Base-by-base conservation (phyloP, 1,140 invertebrate species). In the Drosophila repletoides region DNA sequence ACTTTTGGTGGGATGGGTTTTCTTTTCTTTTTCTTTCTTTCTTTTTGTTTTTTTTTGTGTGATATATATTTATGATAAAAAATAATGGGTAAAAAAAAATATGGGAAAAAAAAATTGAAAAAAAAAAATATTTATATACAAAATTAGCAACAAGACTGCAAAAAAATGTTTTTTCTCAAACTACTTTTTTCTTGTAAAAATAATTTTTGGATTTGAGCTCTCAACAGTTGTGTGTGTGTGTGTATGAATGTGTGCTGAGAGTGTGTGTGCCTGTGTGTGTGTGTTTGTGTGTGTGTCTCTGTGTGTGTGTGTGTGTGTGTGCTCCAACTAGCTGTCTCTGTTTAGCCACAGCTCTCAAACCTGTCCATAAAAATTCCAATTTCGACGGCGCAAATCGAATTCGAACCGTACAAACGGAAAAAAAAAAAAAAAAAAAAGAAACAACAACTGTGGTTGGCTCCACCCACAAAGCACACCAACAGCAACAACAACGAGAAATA, bases 151-250 rank as follows among this genome's bases (percentile, higher is more conserved):
- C 22, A 48, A 68, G 38, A 65, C 51, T 31, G 26, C 46, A 22
- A n/a, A 59, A 66, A 56, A 53, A 59, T 60, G 53, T 45, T 3
- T 10, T 14, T 22, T 17, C n/a, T 38, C 34, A 40, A 63, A 52
- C 31, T 55, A 70, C 72, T 61, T 56, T 41, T 41, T 40, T 55
- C 46, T 55, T 41, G 73, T 86, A 72, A 72, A 79, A 75, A 72
- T 86, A 84, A 86, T 84, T 86, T 84, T 84, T 84, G 79, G 79
- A 86, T 72, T 70, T 55, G 79, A 84, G 80, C 79, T 65, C 79
- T 71, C 75, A 79, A 72, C 48, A 52, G 49, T 46, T 38, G 36
- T 49, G 10, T 29, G 29, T 51, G 31, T 60, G 24, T 17, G 0
- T 1, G 5, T 7, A 12, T 1, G n/a, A 3, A 17, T 17, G 12